Evolutionary conservation across 2,113 vertebrate genomes (phyloP).

Genomic region (Nyctibius bracteatus): DNA sequence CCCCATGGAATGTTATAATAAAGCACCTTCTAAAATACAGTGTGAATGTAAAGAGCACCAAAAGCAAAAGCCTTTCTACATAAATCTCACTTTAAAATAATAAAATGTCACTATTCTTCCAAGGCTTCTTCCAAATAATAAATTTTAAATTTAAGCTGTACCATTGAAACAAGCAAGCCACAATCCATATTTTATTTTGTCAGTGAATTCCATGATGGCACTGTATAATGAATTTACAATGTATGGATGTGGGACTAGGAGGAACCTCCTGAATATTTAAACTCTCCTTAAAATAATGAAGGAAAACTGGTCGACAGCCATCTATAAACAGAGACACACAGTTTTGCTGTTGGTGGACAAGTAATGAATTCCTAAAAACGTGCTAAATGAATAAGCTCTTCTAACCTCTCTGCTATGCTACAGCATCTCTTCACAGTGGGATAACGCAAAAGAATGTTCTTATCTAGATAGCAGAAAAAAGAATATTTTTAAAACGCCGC

Average conservation of each 20-base stretch:
- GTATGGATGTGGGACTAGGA: neutral
- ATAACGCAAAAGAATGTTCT: conserved; percentile 5
- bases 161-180: neutral
- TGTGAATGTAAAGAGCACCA: neutral
- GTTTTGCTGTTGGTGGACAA: neutral
- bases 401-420: neutral
- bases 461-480: neutral
- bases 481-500: neutral
- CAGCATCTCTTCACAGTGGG: neutral
- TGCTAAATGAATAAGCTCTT: neutral
- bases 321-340: neutral
- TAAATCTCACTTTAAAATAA: conserved; percentile 25
- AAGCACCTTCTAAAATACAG: neutral
- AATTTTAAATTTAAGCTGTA: neutral
- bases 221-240: neutral
- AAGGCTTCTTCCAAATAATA: conserved; percentile 16
- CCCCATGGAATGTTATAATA: neutral
- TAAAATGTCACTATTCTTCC: neutral
- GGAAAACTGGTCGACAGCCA: neutral
- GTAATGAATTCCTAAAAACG: neutral
- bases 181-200: neutral
- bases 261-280: neutral
- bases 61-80: neutral
- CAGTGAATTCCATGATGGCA: neutral
- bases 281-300: neutral